Evolutionary conservation across 2,797 vertebrate species (phyloP).

Genomic region (Pangasius larnaudii): DNA sequence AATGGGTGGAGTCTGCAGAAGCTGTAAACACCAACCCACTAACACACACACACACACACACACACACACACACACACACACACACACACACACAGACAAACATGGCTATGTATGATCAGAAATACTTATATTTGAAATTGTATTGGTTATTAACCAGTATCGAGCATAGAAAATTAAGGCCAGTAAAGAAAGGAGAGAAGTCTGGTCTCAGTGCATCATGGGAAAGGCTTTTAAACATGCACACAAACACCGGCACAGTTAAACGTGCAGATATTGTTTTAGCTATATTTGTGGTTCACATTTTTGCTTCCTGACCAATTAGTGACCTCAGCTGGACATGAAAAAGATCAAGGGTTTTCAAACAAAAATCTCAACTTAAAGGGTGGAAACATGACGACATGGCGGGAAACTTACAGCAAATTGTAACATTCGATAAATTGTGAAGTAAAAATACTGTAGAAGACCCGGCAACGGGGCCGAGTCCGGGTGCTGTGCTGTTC

Average conservation of each 20-base stretch:
- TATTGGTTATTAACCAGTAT: not conserved
- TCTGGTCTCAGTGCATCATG: slow-evolving; percentile 1
- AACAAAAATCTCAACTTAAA: not conserved
- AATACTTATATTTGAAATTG: not conserved
- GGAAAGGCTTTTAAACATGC: not conserved
- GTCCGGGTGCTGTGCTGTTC: not conserved
- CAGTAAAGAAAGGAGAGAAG: not conserved
- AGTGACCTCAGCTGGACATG: not conserved
- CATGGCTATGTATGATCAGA: not conserved
- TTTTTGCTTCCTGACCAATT: not conserved
- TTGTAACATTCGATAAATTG: not conserved
- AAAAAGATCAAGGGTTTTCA: not conserved
- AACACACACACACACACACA: not conserved
- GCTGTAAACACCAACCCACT: not conserved
- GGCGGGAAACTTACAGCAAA: not conserved
- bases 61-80: slow-evolving; percentile 9
- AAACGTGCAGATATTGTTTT: not conserved
- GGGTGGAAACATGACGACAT: not conserved
- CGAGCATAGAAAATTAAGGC: not conserved
- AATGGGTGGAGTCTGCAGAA: slow-evolving; percentile 21
- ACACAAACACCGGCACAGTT: not conserved
- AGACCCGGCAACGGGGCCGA: not conserved
- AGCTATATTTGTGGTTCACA: not conserved
- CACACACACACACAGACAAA: not conserved
- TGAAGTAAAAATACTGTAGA: not conserved